These are phyloP conservation scores for Echiichthys vipera DNA, from an alignment of 2,797 vertebrate genomes.

Conservation along the genomic window DNA sequence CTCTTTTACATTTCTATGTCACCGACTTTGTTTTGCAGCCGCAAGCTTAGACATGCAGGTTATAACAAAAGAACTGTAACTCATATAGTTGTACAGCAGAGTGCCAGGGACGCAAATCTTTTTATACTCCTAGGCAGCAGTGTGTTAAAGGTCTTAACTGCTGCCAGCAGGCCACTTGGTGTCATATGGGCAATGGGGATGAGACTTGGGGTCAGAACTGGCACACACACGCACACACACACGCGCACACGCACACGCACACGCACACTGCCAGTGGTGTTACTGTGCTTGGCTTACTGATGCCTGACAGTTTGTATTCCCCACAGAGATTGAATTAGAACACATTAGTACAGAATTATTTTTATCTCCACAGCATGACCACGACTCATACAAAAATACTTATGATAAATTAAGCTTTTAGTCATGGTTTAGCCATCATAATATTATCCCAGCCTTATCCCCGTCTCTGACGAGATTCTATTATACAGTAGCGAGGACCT, in stretches of 20 bases:
- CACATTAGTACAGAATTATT: conserved; percentile 70
- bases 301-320: conserved; percentile 65
- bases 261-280: conserved; percentile 23
- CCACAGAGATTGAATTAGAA: conserved; percentile 72
- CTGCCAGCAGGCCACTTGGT: conserved; percentile 62
- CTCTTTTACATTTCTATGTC: neutral
- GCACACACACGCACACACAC: conserved; percentile 15
- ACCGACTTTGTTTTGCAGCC: neutral
- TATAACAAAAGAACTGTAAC: conserved; percentile 6
- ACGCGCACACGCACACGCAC: neutral
- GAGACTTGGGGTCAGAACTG: conserved; percentile 21
- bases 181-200: conserved; percentile 55
- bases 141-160: conserved; percentile 45
- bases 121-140: conserved; percentile 44
- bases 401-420: conserved; percentile 57
- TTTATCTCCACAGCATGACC: conserved; percentile 55
- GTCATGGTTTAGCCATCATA: conserved; percentile 49
- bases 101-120: conserved; percentile 39
- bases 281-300: conserved; percentile 52
- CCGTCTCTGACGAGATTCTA: conserved; percentile 31
- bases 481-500: conserved; percentile 22
- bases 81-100: conserved; percentile 11
- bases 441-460: conserved; percentile 36
- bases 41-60: neutral
- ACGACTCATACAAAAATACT: conserved; percentile 28